These are phyloP conservation scores for Homalodisca vitripennis DNA, from an alignment of 1,140 invertebrate species.

Conservation along the genomic window DNA sequence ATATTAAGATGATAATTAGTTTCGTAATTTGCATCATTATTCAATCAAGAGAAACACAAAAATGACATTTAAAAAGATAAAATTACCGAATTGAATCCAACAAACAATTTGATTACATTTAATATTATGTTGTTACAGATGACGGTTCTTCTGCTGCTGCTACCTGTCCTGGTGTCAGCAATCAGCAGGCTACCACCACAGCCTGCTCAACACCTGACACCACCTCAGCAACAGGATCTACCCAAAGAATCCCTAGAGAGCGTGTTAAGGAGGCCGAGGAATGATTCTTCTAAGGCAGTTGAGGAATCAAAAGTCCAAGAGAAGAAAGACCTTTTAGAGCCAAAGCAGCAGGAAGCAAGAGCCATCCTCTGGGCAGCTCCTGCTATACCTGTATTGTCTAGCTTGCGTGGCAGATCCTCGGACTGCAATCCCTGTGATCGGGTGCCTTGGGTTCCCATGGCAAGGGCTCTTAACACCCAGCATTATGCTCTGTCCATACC, in stretches of 20 bases:
- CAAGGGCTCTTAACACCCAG: conserved; percentile 30
- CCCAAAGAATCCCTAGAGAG: neutral
- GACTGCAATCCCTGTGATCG: conserved; percentile 71
- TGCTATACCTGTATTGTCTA: neutral
- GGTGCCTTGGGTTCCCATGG: conserved; percentile 73
- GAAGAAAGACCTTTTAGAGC: neutral
- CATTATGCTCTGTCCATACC: conserved; percentile 21
- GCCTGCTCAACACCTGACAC: neutral
- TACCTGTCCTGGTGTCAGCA: neutral
- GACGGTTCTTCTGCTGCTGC: neutral
- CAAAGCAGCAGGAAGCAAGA: conserved; percentile 4
- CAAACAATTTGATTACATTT: neutral
- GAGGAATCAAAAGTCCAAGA: neutral
- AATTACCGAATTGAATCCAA: too few species aligned
- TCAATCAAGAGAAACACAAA: too few species aligned
- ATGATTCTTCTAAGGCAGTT: neutral
- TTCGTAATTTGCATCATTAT: too few species aligned
- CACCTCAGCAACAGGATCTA: neutral
- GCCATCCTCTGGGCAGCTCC: conserved; percentile 22
- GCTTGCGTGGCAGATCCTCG: conserved; percentile 17
- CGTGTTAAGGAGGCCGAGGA: conserved; percentile 2
- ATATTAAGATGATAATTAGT: too few species aligned
- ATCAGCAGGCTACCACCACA: neutral
- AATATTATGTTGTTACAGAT: conserved; percentile 12
- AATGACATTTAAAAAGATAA: too few species aligned